phyloP scores from a whole-genome alignment of 2,888 invertebrate species.

The Megaustenia siamemsis region DNA sequence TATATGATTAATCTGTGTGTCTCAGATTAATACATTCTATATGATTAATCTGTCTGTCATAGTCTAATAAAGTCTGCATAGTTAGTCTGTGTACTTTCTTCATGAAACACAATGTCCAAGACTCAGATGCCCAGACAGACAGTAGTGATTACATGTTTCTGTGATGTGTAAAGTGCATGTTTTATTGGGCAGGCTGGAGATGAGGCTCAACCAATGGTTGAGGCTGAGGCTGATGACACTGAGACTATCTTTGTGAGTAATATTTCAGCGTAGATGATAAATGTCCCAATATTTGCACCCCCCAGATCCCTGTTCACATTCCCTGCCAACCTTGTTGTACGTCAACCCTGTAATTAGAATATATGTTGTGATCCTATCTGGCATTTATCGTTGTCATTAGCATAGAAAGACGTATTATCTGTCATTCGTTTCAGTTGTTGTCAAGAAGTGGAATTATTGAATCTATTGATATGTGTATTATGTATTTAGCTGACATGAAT shows the following conservation, averaged over 20 bases:
- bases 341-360: neutral
- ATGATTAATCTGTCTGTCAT: no score
- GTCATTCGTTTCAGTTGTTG: no score
- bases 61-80: no score
- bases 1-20: no score
- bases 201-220: slow-evolving; percentile 43
- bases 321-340: neutral
- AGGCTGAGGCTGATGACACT: slow-evolving; percentile 39
- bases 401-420: neutral
- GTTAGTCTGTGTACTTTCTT: no score
- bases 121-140: neutral
- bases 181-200: slow-evolving; percentile 46
- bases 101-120: neutral
- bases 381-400: slow-evolving; percentile 3
- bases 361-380: no score
- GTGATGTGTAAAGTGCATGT: neutral
- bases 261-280: slow-evolving; percentile 4
- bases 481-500: no score
- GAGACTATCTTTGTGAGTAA: slow-evolving; percentile 55
- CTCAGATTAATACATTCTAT: no score
- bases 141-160: neutral
- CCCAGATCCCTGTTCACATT: neutral
- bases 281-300: neutral
- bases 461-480: no score
- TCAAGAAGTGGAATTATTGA: no score